A percentile compares a stretch with the other conserved stretches of the same genome.
These are phyloP conservation scores for Salminus brasiliensis DNA, from an alignment of 2,113 vertebrate genomes.

Conservation along the genomic window DNA sequence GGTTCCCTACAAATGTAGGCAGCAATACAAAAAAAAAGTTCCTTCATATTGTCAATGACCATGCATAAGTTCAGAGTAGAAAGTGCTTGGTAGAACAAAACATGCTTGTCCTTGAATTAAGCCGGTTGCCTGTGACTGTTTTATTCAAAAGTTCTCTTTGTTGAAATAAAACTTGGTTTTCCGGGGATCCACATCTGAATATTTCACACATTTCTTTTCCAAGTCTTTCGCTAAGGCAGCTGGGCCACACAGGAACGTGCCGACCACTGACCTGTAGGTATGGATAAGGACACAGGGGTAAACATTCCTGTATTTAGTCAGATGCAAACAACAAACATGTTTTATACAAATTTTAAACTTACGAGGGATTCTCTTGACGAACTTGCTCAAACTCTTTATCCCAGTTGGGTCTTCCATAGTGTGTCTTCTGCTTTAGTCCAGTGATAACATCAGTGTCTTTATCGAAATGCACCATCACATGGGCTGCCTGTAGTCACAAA, in stretches of 20 bases:
- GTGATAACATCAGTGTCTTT: slow-evolving; percentile 81
- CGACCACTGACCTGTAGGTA: slow-evolving; percentile 80
- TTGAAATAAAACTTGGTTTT: slow-evolving; percentile 95
- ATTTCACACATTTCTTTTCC: slow-evolving; percentile 80
- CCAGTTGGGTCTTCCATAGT: slow-evolving; percentile 88
- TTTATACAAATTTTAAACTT: slow-evolving; percentile 57
- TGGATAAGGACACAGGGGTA: not conserved
- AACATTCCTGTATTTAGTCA: not conserved
- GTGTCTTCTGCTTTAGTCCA: slow-evolving; percentile 89
- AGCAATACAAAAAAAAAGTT: not conserved
- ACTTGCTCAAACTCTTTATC: slow-evolving; percentile 85
- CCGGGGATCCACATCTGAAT: slow-evolving; percentile 87
- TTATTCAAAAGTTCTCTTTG: slow-evolving; percentile 90
- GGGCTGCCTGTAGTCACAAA: slow-evolving; percentile 61
- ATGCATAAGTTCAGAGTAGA: not conserved
- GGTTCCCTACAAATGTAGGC: not conserved
- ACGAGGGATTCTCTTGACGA: slow-evolving; percentile 84
- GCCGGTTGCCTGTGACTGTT: not conserved
- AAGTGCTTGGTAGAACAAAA: not conserved
- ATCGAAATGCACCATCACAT: slow-evolving; percentile 80
- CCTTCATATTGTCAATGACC: not conserved
- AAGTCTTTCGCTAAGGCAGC: slow-evolving; percentile 76
- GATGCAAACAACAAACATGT: not conserved
- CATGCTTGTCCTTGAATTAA: slow-evolving; percentile 8
- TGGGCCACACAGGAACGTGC: slow-evolving; percentile 88